phyloP scores from a whole-genome alignment of 2,888 invertebrate species.

The Congeria kusceri region DNA sequence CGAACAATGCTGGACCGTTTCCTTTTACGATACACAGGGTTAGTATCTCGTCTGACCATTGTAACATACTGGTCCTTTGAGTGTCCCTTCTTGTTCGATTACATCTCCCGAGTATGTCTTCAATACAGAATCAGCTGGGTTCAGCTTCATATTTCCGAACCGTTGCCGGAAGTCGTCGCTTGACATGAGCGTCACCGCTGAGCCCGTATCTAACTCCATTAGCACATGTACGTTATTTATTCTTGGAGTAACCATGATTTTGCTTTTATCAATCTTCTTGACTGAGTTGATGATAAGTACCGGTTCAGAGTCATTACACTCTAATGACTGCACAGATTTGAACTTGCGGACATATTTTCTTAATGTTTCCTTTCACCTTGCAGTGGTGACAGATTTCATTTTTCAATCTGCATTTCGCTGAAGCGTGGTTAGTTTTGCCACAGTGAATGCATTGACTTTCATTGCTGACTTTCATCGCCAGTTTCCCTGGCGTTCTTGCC shows the following conservation, averaged over 20 bases:
- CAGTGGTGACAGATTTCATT: not conserved
- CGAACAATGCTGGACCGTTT: constrained; percentile 29
- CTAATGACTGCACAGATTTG: not conserved
- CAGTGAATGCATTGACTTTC: constrained; percentile 12
- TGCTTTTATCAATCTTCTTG: not conserved
- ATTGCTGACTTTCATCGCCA: not conserved
- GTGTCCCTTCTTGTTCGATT: not conserved
- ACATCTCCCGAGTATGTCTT: too few relatives aligned
- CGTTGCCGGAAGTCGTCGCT: constrained; percentile 1
- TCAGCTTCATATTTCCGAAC: constrained; percentile 17
- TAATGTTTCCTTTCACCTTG: not conserved
- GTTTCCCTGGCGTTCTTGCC: too few relatives aligned
- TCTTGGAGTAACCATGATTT: constrained; percentile 1
- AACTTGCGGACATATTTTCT: not conserved
- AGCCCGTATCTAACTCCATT: constrained; percentile 56
- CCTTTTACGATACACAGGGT: constrained; percentile 12
- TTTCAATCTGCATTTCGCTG: not conserved
- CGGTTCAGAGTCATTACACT: not conserved
- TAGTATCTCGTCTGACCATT: not conserved
- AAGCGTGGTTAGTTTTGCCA: constrained; percentile 7
- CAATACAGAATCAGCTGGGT: not conserved
- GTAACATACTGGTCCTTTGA: not conserved
- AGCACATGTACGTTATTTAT: constrained; percentile 7
- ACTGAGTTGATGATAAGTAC: constrained; percentile 2
- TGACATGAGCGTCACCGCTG: constrained; percentile 35